Percentiles rank a stretch among this genome's conserved stretches.
Conservation (phyloP, 2,797 vertebrate genomes). For the Parauchenoglanis punctatus region DNA sequence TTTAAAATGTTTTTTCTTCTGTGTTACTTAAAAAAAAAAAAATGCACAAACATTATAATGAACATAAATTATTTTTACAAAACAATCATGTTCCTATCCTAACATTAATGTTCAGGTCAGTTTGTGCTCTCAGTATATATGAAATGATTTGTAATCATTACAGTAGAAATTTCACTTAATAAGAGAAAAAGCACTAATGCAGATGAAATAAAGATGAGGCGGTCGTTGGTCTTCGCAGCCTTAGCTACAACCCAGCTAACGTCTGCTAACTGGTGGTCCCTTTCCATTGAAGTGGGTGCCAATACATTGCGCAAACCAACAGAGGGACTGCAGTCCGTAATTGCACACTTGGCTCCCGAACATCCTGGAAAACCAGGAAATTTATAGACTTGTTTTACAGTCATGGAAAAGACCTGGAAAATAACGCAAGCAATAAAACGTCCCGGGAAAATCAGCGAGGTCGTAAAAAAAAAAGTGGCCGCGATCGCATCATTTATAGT, state of each 20-base stretch:
- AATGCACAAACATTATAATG: not conserved
- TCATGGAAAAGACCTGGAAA: constrained; percentile 1
- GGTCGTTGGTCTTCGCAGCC: not conserved
- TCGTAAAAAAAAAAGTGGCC: not conserved
- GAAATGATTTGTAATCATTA: not conserved
- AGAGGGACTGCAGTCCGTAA: not conserved
- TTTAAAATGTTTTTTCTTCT: not conserved
- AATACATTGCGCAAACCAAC: not conserved
- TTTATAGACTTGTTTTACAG: constrained; percentile 3
- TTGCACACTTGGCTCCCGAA: not conserved
- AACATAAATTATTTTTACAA: too few relatives aligned
- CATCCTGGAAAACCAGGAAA: not conserved
- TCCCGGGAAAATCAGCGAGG: constrained; percentile 2
- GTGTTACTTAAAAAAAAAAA: not conserved
- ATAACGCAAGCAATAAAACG: not conserved
- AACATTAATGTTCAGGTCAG: not conserved
- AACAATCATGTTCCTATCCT: not conserved
- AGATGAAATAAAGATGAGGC: not conserved
- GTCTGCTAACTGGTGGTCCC: not conserved
- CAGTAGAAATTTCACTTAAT: not conserved
- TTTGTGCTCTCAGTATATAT: not conserved
- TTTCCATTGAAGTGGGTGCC: not conserved
- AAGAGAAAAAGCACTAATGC: too few relatives aligned
- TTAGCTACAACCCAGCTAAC: not conserved
- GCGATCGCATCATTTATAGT: not conserved